A percentile compares a stretch with the other conserved stretches of the same genome.
Conservation (phyloP, 2,888 invertebrate species). For the Leucoma salicis region DNA sequence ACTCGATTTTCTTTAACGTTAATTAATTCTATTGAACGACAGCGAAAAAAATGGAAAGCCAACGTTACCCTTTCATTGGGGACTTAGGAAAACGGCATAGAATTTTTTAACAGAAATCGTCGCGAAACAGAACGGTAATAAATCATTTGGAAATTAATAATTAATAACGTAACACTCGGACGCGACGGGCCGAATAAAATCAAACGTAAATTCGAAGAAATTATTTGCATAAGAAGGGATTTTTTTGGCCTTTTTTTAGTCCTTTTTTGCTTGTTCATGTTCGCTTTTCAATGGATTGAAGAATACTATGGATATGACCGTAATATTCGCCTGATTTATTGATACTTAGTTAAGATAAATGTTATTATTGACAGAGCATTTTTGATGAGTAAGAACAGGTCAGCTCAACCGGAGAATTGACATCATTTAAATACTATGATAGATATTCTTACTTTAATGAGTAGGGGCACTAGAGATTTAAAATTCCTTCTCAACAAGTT, state of each 20-base stretch:
- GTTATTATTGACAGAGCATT: too few relatives aligned
- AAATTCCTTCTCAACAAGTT: too few relatives aligned
- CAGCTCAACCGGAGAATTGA: too few relatives aligned
- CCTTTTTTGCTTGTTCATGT: conserved; percentile 32
- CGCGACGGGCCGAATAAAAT: conserved; percentile 60
- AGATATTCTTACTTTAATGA: not conserved
- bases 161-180: conserved; percentile 61
- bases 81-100: conserved; percentile 56
- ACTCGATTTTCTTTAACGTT: conserved; percentile 42
- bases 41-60: conserved; percentile 32
- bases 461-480: not conserved
- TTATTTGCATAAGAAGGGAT: conserved; percentile 74
- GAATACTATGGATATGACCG: conserved; percentile 39
- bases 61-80: conserved; percentile 53
- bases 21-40: conserved; percentile 67
- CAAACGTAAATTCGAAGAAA: conserved; percentile 65
- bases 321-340: too few relatives aligned
- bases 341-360: too few relatives aligned
- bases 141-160: conserved; percentile 79
- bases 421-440: too few relatives aligned
- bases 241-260: conserved; percentile 47
- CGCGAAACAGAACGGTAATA: conserved; percentile 57
- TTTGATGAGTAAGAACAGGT: too few relatives aligned
- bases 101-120: conserved; percentile 61
- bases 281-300: conserved; percentile 54